phyloP scores from a whole-genome alignment of 2,113 vertebrate genomes.

The Hirundichthys speculiger region DNA sequence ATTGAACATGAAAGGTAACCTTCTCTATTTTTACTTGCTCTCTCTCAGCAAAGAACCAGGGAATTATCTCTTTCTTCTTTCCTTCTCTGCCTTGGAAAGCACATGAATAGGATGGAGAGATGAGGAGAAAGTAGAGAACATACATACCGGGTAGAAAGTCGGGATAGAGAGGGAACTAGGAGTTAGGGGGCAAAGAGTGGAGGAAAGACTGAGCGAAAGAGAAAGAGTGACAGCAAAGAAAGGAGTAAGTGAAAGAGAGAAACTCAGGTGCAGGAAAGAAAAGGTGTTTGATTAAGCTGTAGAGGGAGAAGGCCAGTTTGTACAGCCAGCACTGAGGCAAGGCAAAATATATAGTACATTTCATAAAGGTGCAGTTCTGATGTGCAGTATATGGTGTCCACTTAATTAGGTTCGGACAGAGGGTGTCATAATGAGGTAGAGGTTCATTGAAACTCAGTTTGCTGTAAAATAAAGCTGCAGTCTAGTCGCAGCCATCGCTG shows the following conservation, averaged over 20 bases:
- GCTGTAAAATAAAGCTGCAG: slow-evolving; percentile 8
- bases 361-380: slow-evolving; percentile 10
- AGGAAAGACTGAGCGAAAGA: too few species aligned
- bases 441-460: slow-evolving; percentile 17
- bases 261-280: slow-evolving; percentile 1
- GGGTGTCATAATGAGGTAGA: slow-evolving; percentile 39
- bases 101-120: slow-evolving; percentile 52
- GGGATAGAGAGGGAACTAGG: slow-evolving; percentile 45
- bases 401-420: slow-evolving; percentile 43
- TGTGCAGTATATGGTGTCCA: slow-evolving; percentile 25
- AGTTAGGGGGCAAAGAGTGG: slow-evolving; percentile 42
- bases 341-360: slow-evolving; percentile 46
- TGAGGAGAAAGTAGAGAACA: slow-evolving; percentile 29
- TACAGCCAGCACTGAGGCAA: slow-evolving; percentile 19
- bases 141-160: slow-evolving; percentile 32
- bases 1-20: slow-evolving; percentile 77
- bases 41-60: slow-evolving; percentile 63
- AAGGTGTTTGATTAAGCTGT: slow-evolving; percentile 2
- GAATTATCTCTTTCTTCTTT: too few species aligned
- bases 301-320: slow-evolving; percentile 6
- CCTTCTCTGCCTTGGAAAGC: slow-evolving; percentile 28
- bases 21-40: slow-evolving; percentile 72
- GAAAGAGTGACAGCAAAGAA: slow-evolving; percentile 59
- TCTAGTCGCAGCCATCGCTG: slow-evolving; percentile 12
- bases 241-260: slow-evolving; percentile 44